These are phyloP conservation scores for Lathamus discolor DNA, from an alignment of 2,113 vertebrate genomes.

Conservation along the genomic window DNA sequence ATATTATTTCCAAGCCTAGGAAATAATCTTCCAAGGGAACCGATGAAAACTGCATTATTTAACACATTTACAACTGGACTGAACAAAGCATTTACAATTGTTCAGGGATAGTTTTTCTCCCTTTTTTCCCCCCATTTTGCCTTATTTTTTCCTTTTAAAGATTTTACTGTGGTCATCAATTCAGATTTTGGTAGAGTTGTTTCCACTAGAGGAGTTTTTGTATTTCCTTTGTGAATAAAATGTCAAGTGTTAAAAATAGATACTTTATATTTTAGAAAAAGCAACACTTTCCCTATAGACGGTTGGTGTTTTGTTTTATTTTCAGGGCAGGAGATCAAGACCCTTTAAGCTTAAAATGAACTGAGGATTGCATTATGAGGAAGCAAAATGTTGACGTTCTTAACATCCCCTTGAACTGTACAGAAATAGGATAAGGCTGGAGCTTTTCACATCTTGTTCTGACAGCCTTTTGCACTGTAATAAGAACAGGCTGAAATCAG, in stretches of 20 bases:
- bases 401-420: slow-evolving; percentile 3
- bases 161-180: neutral
- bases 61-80: slow-evolving; percentile 16
- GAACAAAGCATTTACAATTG: neutral
- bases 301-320: slow-evolving; percentile 18
- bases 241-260: slow-evolving; percentile 57
- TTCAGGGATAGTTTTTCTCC: neutral
- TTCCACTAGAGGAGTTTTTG: slow-evolving; percentile 19
- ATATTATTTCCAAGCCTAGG: neutral
- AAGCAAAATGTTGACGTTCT: slow-evolving; percentile 13
- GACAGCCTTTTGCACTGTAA: slow-evolving; percentile 37
- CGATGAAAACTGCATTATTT: slow-evolving; percentile 18
- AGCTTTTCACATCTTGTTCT: slow-evolving; percentile 44
- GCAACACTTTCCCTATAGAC: neutral
- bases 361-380: neutral
- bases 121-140: neutral
- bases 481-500: slow-evolving; percentile 62
- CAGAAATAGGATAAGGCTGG: neutral
- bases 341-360: slow-evolving; percentile 7
- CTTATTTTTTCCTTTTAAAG: neutral
- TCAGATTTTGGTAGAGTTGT: slow-evolving; percentile 20
- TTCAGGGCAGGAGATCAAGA: neutral
- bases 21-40: slow-evolving; percentile 10
- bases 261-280: neutral
- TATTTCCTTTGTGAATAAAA: slow-evolving; percentile 55